These are phyloP conservation scores for Blennius ocellaris DNA, from an alignment of 2,113 vertebrate species.

Conservation along the genomic window DNA sequence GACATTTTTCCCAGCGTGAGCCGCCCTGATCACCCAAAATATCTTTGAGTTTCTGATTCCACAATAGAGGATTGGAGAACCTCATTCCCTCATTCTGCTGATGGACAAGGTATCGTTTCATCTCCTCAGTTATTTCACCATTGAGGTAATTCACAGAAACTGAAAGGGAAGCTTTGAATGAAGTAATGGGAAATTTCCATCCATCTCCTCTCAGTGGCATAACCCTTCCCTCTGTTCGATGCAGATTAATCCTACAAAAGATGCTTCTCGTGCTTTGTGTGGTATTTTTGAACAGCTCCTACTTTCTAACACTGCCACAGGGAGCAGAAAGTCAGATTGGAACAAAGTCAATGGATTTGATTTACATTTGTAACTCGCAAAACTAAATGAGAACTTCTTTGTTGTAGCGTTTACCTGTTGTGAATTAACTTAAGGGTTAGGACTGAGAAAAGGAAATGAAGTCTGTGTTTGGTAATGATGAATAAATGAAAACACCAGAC, in stretches of 20 bases:
- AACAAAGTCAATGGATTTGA: constrained; percentile 26
- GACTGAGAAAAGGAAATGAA: background rate
- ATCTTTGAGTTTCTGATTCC: constrained; percentile 49
- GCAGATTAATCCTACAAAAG: constrained; percentile 80
- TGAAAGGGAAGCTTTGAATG: constrained; percentile 75
- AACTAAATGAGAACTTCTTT: constrained; percentile 15
- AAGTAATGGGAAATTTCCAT: constrained; percentile 79
- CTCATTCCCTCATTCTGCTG: constrained; percentile 51
- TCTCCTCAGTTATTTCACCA: constrained; percentile 51
- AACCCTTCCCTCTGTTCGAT: constrained; percentile 65
- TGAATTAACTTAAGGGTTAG: constrained; percentile 5
- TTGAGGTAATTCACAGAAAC: constrained; percentile 61
- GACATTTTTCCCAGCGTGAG: constrained; percentile 73
- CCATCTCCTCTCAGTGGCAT: constrained; percentile 70
- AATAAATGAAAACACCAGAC: background rate
- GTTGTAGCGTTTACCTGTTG: constrained; percentile 9
- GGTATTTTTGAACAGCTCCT: constrained; percentile 47
- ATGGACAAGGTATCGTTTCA: constrained; percentile 53
- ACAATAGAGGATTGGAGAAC: constrained; percentile 63
- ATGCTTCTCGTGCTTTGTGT: constrained; percentile 70
- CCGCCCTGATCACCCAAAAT: constrained; percentile 67
- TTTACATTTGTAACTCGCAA: constrained; percentile 17
- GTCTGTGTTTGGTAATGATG: background rate
- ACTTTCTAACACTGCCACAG: constrained; percentile 34
- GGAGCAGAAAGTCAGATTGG: constrained; percentile 42